Base-by-base conservation (phyloP, 2,888 invertebrate species). In the Nycteola revayana region DNA sequence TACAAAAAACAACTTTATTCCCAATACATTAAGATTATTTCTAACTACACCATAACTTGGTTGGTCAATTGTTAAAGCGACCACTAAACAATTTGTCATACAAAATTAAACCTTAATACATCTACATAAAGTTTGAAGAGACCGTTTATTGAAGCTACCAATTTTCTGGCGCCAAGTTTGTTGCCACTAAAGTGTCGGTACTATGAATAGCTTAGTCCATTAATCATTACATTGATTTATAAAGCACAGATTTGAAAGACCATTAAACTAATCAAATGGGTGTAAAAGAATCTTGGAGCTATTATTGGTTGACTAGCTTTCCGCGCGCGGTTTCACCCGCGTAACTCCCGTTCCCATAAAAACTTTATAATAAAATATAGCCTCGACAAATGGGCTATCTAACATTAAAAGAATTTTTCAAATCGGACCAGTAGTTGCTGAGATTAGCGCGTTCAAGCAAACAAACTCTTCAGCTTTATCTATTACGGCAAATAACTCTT, bases 141-240 rank as follows among this genome's bases (percentile, higher is more conserved):
- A 24, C 10, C 3, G 35, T 34, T 33, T 31, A 10, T 18, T 0
- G 27, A 36, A 34, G 17, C 34, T 23, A 37, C 10, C 6, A 14
- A 47, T 42, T 33, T 23, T 25, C 28, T 41, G 47, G 57, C 57
- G 50, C 53, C 57, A 53, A 59, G 49, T 36, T 32, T 31, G 50
- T 43, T 33, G 45, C 36, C 41, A 5, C 36, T 26, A 36, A 39
- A 56, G 47, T 48, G 53, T 46, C 4, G 30, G 43, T 35, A 28
- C 49, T 57, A 55, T 57, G 53, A 45, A 56, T 58, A 57, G 44
- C 34, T 33, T 58, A 57, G 44, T 32, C 32, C 40, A 35, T 47
- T 56, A 47, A 50, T 59, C 56, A 59, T 57, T 59, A 55, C 30
- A 26, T 45, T 57, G 57, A 57, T 57, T 57, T 57, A 57, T 59